Base-by-base conservation (phyloP, 2,113 vertebrate genomes). In the Passer domesticus region DNA sequence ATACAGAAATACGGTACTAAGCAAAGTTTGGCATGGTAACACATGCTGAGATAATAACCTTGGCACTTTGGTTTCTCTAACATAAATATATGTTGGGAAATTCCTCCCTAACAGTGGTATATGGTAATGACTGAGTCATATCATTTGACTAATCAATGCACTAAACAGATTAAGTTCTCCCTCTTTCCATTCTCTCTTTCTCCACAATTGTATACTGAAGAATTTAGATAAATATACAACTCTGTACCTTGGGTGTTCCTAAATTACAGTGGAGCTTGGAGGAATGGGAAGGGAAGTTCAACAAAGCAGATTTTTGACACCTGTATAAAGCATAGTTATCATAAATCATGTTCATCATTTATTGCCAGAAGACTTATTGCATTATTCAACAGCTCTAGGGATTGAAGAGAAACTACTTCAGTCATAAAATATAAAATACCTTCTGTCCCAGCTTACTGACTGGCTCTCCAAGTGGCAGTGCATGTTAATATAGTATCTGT, bases 261-360 rank as follows among this genome's bases (percentile, higher is more conserved):
- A 92, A 95, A 94, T 93, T 93, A 85, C 66, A 81, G 67, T 35
- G 80, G 62, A 96, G 62, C 49, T 80, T 79, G 50, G 37, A 84
- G 66, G 66, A 94, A 93, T 37, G 64, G 84, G 82, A 95, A 92
- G 64, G 84, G 82, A 95, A 92, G 74, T 75, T 90, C 81, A 96
- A 83, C 70, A 93, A 90, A 90, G 31, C 44, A 86, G 81, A 89
- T 79, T 92, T 82, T 75, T 95, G 92, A 96, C 90, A 96, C 75
- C 86, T 95, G 59, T 91, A 85, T 53, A 89, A 96, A 95, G 82
- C 86, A 91, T 22, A 86, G 67, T 85, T 87, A 83, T 20, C 72
- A 94, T 95, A 93, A 95, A 94, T 92, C 93, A 69, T 7, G 60
- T 67, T 94, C 94, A 92, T 87, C 55, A 77, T 67, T 87, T 97